Evolutionary conservation across 2,888 invertebrate species (phyloP).

Genomic region (Lochmaea crataegi): DNA sequence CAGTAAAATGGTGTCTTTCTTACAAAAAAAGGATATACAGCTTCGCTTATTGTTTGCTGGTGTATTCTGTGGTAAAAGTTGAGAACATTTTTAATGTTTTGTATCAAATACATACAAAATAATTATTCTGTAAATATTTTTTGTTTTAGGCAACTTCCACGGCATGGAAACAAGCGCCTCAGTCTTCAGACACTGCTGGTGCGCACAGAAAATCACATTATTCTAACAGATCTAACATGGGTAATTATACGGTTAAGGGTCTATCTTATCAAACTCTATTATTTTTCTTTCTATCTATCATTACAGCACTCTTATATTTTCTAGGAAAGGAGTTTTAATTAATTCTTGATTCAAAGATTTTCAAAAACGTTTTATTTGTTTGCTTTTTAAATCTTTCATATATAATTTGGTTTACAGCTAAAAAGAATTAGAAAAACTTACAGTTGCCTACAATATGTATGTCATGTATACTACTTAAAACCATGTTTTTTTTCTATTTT

Average conservation of each 20-base stretch:
- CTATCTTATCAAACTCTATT: slow-evolving; percentile 47
- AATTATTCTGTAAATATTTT: slow-evolving; percentile 13
- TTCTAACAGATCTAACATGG: slow-evolving; percentile 78
- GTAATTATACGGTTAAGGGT: slow-evolving; percentile 66
- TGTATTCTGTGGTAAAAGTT: no score
- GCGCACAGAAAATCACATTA: slow-evolving; percentile 81
- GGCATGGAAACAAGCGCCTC: slow-evolving; percentile 61
- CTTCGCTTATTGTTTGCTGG: no score
- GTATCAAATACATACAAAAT: no score
- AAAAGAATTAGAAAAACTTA: no score
- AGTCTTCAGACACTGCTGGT: slow-evolving; percentile 69
- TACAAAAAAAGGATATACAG: no score
- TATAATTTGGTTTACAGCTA: no score
- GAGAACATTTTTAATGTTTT: no score
- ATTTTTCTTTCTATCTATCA: slow-evolving; percentile 39
- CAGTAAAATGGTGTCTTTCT: no score
- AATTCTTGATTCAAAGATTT: background rate
- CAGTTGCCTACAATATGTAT: no score
- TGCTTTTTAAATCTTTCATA: no score
- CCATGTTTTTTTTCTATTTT: background rate
- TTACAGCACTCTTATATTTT: slow-evolving; percentile 38
- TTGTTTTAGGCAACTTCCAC: slow-evolving; percentile 63
- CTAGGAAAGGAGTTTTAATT: background rate
- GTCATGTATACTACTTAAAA: background rate
- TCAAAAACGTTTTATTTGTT: background rate